phyloP scores from a whole-genome alignment of 2,888 invertebrate genomes.

The Cheilosia urbana region DNA sequence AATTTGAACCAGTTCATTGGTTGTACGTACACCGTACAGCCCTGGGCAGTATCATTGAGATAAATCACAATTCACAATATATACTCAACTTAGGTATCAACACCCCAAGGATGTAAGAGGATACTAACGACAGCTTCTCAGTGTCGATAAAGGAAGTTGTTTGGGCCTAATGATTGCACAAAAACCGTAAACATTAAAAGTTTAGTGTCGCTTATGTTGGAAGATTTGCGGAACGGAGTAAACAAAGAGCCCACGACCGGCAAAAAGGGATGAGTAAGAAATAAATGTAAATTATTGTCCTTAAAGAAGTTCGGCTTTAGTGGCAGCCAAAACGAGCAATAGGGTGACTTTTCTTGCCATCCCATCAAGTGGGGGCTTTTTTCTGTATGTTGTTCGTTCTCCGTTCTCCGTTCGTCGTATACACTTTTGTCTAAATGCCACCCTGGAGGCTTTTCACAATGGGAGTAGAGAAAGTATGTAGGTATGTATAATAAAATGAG shows the following conservation, averaged over 20 bases:
- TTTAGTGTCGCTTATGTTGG: slow-evolving; percentile 58
- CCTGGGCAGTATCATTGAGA: slow-evolving; percentile 59
- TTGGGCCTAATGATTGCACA: slow-evolving; percentile 66
- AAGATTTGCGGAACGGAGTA: slow-evolving; percentile 43
- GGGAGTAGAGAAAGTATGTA: slow-evolving; percentile 17
- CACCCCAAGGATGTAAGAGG: slow-evolving; percentile 61
- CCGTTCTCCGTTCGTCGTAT: slow-evolving; percentile 2
- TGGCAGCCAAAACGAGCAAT: slow-evolving; percentile 1
- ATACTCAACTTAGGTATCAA: slow-evolving; percentile 51
- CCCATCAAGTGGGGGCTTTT: slow-evolving; percentile 20
- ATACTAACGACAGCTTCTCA: slow-evolving; percentile 54
- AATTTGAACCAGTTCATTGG: slow-evolving; percentile 64
- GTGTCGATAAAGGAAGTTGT: slow-evolving; percentile 66
- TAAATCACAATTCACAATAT: slow-evolving; percentile 71
- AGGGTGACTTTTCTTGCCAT: neutral
- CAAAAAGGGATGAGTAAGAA: slow-evolving; percentile 41
- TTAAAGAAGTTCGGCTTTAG: slow-evolving; percentile 51
- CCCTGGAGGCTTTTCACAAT: slow-evolving; percentile 39
- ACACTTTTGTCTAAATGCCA: slow-evolving; percentile 48
- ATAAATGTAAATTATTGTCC: slow-evolving; percentile 63
- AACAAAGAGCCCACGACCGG: slow-evolving; percentile 27
- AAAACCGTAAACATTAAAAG: slow-evolving; percentile 72
- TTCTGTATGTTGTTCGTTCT: slow-evolving; percentile 10
- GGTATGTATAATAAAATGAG: slow-evolving; percentile 14
- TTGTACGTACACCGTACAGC: too few relatives aligned